Evolutionary conservation across 2,797 vertebrate species (phyloP).

Genomic region (Myotis vivesi): DNA sequence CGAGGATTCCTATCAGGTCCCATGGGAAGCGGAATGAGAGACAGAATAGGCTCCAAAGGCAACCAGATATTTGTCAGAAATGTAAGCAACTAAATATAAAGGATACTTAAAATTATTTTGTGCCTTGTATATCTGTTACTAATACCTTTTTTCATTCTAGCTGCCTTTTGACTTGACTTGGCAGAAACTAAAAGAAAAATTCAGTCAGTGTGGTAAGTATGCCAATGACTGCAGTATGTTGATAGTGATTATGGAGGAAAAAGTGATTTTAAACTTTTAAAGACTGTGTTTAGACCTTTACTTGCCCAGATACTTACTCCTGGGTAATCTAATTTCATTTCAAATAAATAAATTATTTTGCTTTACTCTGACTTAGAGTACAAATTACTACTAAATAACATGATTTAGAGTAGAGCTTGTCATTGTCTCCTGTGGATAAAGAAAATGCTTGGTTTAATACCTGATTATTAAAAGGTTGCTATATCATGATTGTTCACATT

Average conservation of each 20-base stretch:
- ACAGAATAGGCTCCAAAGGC: constrained; percentile 93
- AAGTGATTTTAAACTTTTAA: constrained; percentile 2
- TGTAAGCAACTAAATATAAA: constrained; percentile 86
- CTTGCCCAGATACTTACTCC: neutral
- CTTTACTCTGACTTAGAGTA: neutral
- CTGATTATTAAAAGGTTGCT: neutral
- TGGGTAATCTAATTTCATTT: constrained; percentile 10
- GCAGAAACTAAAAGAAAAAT: constrained; percentile 99
- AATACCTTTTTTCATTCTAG: constrained; percentile 86
- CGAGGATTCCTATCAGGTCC: constrained; percentile 91
- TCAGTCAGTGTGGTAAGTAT: constrained; percentile 95
- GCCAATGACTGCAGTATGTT: constrained; percentile 46
- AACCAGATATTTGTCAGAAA: constrained; percentile 99
- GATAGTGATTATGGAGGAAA: constrained; percentile 44
- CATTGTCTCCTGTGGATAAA: neutral
- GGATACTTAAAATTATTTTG: constrained; percentile 38
- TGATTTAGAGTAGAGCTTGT: neutral
- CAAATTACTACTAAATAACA: neutral
- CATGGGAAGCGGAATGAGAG: constrained; percentile 91
- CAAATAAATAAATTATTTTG: constrained; percentile 12
- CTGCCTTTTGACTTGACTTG: constrained; percentile 98
- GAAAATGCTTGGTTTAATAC: neutral
- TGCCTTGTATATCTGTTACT: constrained; percentile 61
- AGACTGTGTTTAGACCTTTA: constrained; percentile 5
- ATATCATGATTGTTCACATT: constrained; percentile 3